A percentile compares a stretch with the other conserved stretches of the same genome.
Conservation (phyloP, 1,140 invertebrate genomes). For the Leptopilina clavipes region DNA sequence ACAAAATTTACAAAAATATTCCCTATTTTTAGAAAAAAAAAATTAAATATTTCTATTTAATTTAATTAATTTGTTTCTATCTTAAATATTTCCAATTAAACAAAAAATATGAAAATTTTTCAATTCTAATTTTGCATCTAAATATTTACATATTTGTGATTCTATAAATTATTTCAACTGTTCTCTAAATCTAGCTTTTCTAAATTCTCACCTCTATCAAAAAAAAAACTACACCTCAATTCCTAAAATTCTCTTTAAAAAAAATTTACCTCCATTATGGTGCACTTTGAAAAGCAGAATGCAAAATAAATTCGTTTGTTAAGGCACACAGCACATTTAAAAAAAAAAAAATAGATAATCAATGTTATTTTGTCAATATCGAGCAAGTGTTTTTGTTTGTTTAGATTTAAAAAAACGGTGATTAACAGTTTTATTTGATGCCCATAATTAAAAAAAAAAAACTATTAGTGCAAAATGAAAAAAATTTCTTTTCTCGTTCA, state of each 20-base stretch:
- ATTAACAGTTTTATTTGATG: slow-evolving; percentile 23
- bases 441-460: background rate
- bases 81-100: too few relatives aligned
- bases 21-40: background rate
- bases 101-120: too few relatives aligned
- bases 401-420: background rate
- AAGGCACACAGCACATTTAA: background rate
- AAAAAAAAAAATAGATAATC: slow-evolving; percentile 14
- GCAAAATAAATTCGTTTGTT: slow-evolving; percentile 36
- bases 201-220: background rate
- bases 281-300: slow-evolving; percentile 65
- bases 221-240: slow-evolving; percentile 7
- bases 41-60: background rate
- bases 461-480: background rate
- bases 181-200: slow-evolving; percentile 8
- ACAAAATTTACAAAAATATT: background rate
- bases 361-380: background rate
- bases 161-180: background rate
- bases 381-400: background rate
- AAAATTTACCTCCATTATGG: slow-evolving; percentile 66
- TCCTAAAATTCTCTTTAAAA: background rate
- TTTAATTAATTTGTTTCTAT: background rate
- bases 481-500: too few relatives aligned
- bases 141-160: background rate
- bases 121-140: background rate